Base-by-base conservation (phyloP, 2,797 vertebrate species). In the Oreochromis grahami region DNA sequence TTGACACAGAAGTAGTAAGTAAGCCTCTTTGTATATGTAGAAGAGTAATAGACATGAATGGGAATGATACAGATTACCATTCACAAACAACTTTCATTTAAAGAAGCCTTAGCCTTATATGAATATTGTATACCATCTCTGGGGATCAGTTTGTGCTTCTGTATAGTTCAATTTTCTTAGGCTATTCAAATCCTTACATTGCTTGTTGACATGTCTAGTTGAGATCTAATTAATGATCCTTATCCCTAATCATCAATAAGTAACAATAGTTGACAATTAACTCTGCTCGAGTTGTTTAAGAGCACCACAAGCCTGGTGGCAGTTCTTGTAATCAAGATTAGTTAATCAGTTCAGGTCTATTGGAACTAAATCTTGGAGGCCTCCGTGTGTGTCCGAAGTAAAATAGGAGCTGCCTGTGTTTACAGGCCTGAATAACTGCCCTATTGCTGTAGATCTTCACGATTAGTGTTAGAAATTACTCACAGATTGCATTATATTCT, bases 381-480 rank as follows among this genome's bases (percentile, higher is more conserved):
- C 77, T 76, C 41, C 70, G 56, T 86, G 76, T 70, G 82, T 89
- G 84, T 88, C 68, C 41, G 51, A 78, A 78, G 51, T 34, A 51
- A 82, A 80, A 65, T 80, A 45, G 81, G 77, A 86, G 79, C 90
- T 88, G 90, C 78, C 21, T 88, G 88, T 87, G 87, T 92, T 91
- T 89, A 82, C 88, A 80, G 77, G 84, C 81, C 87, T 91, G 91
- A 89, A 88, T 82, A 82, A 63, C 87, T 87, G 89, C 93, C 85
- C 70, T 86, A 77, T 86, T 74, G 19, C 81, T 78, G 48, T 26
- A 92, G 91, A 94, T 94, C 79, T 85, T 84, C 65, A 80, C 80
- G 92, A 97, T 96, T 94, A 94, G 88, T 60, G 78, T 85, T 84
- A 91, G 82, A 96, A 96, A 96, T 97, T 95, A 94, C 94, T 96